Evolutionary conservation across 1,140 invertebrate species (phyloP), one percentile per base, ranked within the genome.

Genomic region (Pemphigus obesinymphae): DNA sequence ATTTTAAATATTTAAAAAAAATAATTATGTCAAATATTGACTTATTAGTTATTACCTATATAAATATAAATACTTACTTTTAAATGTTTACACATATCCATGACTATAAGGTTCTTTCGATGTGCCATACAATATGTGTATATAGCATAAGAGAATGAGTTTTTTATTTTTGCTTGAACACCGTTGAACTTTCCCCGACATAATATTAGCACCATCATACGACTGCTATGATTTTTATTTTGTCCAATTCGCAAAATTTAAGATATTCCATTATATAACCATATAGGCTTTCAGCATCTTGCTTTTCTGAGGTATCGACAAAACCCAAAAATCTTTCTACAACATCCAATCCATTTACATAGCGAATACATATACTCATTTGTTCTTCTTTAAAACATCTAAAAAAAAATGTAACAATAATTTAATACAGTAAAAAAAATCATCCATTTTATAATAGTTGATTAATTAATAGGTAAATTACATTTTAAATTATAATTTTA

Each of bases 51-150:
- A 26, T 10, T 61, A 61, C 26, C n/a, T n/a, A n/a, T n/a, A n/a
- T n/a, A n/a, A n/a, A n/a, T n/a, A 48, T 48, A 48, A 0, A 29
- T 61, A 61, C 31, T 61, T 61, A 61, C 58, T 61, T 61, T 61
- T 61, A 61, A 61, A 61, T 61, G 29, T 31, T 61, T 61, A 61
- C 58, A 61, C 58, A 70, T 70, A 70, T 70, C 68, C 11, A 70
- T 70, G 4, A 70, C 17, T 26, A 45, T 11, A 23, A 43, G 40
- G 6, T 70, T 45, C 13, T 26, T 43, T 26, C 40, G 4, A 53
- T 76, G 40, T 23, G 68, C 40, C 68, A 70, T 45, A 37, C 48
- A 76, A 53, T 76, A n/a, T 11, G 53, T 76, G 23, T 53, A 76
- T 34, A 76, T 50, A 48, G 66, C 66, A 43, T 70, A 70, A 5